These are phyloP conservation scores for Drosophila mulleri DNA, from an alignment of 2,888 invertebrate species.

Conservation along the genomic window DNA sequence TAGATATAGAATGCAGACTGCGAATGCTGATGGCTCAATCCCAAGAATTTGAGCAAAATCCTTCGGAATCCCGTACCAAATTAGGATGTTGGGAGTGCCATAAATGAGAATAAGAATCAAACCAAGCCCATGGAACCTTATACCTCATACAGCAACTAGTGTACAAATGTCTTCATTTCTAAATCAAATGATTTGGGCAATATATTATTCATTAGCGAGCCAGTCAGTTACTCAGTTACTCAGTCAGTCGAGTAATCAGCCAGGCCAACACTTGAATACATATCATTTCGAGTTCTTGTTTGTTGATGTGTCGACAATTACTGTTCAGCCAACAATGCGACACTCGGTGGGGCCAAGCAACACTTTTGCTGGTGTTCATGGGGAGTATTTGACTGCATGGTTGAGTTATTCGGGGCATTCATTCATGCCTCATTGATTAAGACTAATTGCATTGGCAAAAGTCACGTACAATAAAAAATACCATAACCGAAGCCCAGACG, in stretches of 20 bases:
- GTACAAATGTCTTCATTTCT: background rate
- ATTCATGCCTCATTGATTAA: conserved; percentile 65
- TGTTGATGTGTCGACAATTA: conserved; percentile 37
- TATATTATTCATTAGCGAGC: background rate
- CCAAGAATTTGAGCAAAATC: no score
- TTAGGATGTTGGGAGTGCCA: no score
- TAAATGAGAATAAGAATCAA: background rate
- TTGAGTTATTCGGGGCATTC: conserved; percentile 46
- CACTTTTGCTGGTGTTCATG: conserved; percentile 29
- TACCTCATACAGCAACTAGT: background rate
- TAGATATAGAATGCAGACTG: no score
- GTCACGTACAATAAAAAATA: conserved; percentile 44
- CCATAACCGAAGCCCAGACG: conserved; percentile 18
- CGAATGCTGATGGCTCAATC: no score
- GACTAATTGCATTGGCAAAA: conserved; percentile 66
- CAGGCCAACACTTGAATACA: background rate
- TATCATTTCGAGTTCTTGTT: conserved; percentile 3
- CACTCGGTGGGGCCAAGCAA: conserved; percentile 39
- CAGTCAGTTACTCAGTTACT: background rate
- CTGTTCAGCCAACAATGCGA: conserved; percentile 32
- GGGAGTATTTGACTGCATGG: conserved; percentile 36
- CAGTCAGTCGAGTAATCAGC: background rate
- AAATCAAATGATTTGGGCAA: background rate
- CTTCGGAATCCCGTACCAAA: background rate
- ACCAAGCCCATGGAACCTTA: rapidly evolving